Base-by-base conservation (phyloP, 2,113 vertebrate species). In the Rallus limicola region DNA sequence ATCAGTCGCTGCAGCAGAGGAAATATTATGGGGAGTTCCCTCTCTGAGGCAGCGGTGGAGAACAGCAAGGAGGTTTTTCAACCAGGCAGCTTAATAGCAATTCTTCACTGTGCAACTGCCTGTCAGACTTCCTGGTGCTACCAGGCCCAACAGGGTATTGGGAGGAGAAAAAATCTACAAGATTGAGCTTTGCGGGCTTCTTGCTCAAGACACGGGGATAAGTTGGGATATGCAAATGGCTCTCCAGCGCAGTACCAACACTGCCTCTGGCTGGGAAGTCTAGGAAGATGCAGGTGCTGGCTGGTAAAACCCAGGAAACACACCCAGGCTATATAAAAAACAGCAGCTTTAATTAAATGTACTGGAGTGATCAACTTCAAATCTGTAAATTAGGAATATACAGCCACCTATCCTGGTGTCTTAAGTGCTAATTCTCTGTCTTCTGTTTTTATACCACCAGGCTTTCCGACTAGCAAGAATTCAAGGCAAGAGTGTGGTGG, bases 201-300 rank as follows among this genome's bases (percentile, higher is more conserved):
- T 67, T 29, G 83, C 55, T 71, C 36, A 28, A 31, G 59, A 18
- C 40, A 83, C 9, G 17, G 74, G 76, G 53, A 53, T 33, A 77
- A 0, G 3, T 5, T 63, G 52, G 59, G 65, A 81, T 52, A 40
- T 0, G 2, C 2, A 1, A 76, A 38, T 1, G 11, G 55, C 36
- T 80, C 68, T 62, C 0, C 0, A 64, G 24, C 0, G 1, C 3
- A 2, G 50, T 10, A 18, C 11, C 3, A 42, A 52, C 68, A 58
- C 1, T 1, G 34, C 46, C 31, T 92, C 40, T 75, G 84, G 48
- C 56, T 64, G 25, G 62, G 21, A 31, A 60, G 38, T 20, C 48
- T 42, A 29, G 44, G 80, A 60, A 58, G 13, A 26, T 4, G 25
- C 16, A 59, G 70, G 42, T 56, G 55, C 55, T 78, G 92, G 36